Conservation (phyloP, 2,113 vertebrate species). For the Mirounga angustirostris region DNA sequence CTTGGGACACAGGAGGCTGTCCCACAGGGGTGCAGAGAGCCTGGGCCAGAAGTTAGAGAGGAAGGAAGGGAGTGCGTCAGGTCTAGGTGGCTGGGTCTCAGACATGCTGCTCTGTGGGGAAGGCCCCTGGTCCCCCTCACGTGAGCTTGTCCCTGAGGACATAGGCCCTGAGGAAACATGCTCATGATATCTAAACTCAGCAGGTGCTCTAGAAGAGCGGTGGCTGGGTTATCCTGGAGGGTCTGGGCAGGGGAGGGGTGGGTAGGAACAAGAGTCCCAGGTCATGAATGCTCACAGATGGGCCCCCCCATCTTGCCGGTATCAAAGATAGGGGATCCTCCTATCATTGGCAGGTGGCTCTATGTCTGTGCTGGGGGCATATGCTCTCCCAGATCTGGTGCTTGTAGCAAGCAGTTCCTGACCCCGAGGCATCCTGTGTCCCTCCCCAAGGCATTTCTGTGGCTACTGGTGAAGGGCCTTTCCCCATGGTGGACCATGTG, state of each 20-base stretch:
- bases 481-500: not conserved
- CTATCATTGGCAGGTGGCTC: not conserved
- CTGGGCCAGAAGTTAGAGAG: not conserved
- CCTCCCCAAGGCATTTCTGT: rapidly evolving
- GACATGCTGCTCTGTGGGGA: not conserved
- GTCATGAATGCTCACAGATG: not conserved
- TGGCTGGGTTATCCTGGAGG: not conserved
- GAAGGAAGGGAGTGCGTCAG: not conserved
- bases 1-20: not conserved
- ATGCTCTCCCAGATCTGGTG: not conserved
- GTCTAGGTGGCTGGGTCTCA: not conserved
- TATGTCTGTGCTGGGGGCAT: not conserved
- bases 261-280: not conserved
- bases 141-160: not conserved
- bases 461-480: not conserved
- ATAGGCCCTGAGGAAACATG: not conserved
- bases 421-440: not conserved
- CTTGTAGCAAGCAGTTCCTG: not conserved
- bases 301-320: not conserved
- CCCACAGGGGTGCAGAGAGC: not conserved
- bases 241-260: not conserved
- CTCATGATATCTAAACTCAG: not conserved
- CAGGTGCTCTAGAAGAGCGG: not conserved
- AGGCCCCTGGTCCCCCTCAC: not conserved
- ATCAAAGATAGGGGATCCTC: not conserved